Evolutionary conservation across 1,140 invertebrate species (phyloP).

Genomic region (Drosophila repleta): DNA sequence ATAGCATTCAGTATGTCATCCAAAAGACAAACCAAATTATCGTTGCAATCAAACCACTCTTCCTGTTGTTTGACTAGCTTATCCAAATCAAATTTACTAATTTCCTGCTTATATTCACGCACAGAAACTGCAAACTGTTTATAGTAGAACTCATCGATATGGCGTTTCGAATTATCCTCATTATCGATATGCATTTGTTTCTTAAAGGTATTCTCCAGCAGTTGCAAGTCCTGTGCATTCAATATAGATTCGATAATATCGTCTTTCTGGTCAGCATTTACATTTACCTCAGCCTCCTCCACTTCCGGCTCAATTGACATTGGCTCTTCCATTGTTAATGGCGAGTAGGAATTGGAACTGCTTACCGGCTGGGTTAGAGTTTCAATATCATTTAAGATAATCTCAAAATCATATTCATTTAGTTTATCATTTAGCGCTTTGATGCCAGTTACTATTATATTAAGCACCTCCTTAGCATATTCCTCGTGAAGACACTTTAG

Average conservation of each 20-base stretch:
- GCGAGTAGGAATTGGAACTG: background rate
- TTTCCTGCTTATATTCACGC: slow-evolving; percentile 85
- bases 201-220: slow-evolving; percentile 86
- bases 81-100: slow-evolving; percentile 85
- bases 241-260: slow-evolving; percentile 85
- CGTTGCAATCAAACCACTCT: slow-evolving; percentile 86
- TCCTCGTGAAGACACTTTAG: slow-evolving; percentile 88
- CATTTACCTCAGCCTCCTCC: background rate
- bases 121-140: slow-evolving; percentile 84
- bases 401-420: slow-evolving; percentile 74
- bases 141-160: slow-evolving; percentile 80
- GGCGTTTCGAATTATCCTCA: slow-evolving; percentile 52
- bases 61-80: slow-evolving; percentile 85
- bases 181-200: slow-evolving; percentile 70
- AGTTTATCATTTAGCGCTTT: slow-evolving; percentile 84
- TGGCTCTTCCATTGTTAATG: slow-evolving; percentile 4
- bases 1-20: slow-evolving; percentile 88
- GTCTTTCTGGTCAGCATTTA: slow-evolving; percentile 54
- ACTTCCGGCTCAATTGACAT: slow-evolving; percentile 11
- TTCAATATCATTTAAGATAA: slow-evolving; percentile 57
- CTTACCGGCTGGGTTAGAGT: slow-evolving; percentile 31
- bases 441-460: slow-evolving; percentile 86
- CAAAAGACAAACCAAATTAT: slow-evolving; percentile 86
- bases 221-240: slow-evolving; percentile 85
- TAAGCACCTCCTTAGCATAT: slow-evolving; percentile 89